Percentiles rank a stretch among this genome's conserved stretches.
Conservation (phyloP, 2,113 vertebrate genomes). For the Kobus ellipsiprymnus region DNA sequence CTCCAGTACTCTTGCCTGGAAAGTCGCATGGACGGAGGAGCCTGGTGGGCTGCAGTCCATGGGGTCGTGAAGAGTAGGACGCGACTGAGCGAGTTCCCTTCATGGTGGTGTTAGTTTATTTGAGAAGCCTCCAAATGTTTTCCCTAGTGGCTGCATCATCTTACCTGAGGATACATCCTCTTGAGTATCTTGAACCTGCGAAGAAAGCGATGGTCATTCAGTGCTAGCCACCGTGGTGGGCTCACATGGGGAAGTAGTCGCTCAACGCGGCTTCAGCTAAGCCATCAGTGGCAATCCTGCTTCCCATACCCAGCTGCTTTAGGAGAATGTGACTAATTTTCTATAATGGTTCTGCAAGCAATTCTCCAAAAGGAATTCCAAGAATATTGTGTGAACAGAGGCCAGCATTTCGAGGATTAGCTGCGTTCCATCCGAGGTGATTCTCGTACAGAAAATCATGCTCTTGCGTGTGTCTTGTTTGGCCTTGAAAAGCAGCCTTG, state of each 20-base stretch:
- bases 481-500: neutral
- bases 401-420: neutral
- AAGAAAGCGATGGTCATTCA: neutral
- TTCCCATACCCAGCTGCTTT: neutral
- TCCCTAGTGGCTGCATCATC: neutral
- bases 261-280: neutral
- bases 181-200: neutral
- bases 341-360: neutral
- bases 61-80: too few species aligned
- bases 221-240: neutral
- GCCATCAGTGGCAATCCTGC: neutral
- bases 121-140: neutral
- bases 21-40: too few species aligned
- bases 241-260: neutral
- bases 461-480: rapidly evolving
- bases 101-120: neutral
- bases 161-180: neutral
- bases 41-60: too few species aligned
- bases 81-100: too few species aligned
- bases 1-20: too few species aligned
- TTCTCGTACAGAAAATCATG: neutral
- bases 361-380: neutral
- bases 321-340: neutral
- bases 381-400: neutral
- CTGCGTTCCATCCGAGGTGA: neutral